Conservation (phyloP, 2,797 vertebrate genomes). For the Rhinoraja longicauda region DNA sequence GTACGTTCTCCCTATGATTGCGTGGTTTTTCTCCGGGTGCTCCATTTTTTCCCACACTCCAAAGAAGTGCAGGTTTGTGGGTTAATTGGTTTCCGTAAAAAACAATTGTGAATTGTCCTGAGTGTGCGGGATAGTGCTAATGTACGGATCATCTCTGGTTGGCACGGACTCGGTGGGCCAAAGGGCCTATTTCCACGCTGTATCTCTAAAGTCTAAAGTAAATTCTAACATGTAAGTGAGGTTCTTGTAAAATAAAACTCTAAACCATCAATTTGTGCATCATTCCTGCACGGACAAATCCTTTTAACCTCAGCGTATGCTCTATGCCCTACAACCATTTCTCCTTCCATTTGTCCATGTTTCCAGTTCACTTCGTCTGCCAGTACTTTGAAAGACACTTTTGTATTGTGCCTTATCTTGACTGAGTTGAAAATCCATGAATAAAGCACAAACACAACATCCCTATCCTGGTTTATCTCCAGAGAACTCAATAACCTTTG, state of each 20-base stretch:
- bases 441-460: neutral
- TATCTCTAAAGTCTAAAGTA: too few species aligned
- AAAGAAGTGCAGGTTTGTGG: too few species aligned
- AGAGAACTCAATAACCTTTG: neutral
- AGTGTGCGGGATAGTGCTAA: too few species aligned
- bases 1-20: too few species aligned
- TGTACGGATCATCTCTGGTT: too few species aligned
- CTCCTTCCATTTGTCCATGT: neutral
- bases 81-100: too few species aligned
- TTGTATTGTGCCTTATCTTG: neutral
- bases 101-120: too few species aligned
- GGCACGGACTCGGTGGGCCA: too few species aligned
- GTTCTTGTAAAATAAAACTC: neutral
- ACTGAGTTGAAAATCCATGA: neutral
- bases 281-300: neutral
- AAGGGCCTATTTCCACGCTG: too few species aligned
- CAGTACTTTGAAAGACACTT: neutral
- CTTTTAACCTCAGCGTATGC: neutral
- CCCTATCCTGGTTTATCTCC: neutral
- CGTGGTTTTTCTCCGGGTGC: too few species aligned
- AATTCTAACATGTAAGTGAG: neutral
- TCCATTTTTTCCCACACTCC: too few species aligned
- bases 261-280: neutral
- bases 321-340: neutral
- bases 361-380: neutral